Evolutionary conservation across 2,797 vertebrate genomes (phyloP), one percentile per base, ranked within the genome.

Genomic region (Kryptolebias ocellatus): DNA sequence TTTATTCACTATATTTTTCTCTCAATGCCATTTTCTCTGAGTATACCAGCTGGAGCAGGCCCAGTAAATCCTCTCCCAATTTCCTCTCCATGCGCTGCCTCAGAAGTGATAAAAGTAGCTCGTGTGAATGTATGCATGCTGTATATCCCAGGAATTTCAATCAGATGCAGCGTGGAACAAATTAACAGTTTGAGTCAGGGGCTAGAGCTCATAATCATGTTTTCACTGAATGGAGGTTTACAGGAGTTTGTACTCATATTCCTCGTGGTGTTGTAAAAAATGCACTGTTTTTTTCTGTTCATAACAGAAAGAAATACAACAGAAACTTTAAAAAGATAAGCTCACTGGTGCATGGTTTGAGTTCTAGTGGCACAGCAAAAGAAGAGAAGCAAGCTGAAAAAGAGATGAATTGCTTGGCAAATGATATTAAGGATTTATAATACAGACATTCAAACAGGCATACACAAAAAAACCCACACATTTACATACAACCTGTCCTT

Each of bases 101-200:
- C 73, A 61, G 70, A 70, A 74, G 67, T 74, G 79, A 75, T 91
- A 86, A 89, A 89, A 85, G 72, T 57, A 54, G 74, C 84, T 78
- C 71, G 60, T 75, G 78, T 86, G 82, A 90, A 88, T 87, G 87
- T 76, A 85, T 46, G 74, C 88, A 74, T 53, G 50, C 63, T 59
- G 70, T 64, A 78, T 81, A 79, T 87, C 86, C 67, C 49, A 66
- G 47, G 18, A 59, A 71, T 77, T 78, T 70, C 72, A 87, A 74
- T 86, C 70, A 77, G 80, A 86, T 89, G 85, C 80, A 81, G 73
- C 84, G 80, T 76, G 74, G 50, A 83, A 74, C 76, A 87, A 83
- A 91, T 89, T 88, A 89, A 76, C 64, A 69, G 78, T 79, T 59
- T 72, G 51, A 83, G 77, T 83, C 51, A 42, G 71, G 78, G 60